Evolutionary conservation across 2,113 vertebrate genomes (phyloP).

Genomic region (Australoheros scitulus): DNA sequence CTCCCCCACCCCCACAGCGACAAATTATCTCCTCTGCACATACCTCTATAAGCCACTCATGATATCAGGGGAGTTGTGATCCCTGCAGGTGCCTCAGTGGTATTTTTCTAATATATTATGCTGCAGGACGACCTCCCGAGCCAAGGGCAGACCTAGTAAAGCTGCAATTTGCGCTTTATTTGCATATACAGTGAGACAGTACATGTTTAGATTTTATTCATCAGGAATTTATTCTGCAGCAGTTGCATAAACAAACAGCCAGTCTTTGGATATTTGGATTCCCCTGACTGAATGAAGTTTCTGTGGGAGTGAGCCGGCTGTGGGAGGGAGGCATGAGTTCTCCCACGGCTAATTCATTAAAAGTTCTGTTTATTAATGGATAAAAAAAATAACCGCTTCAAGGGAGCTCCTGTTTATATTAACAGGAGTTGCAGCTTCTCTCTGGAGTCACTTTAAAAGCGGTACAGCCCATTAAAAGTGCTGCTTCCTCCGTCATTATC

Average conservation of each 20-base stretch:
- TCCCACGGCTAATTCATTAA: background rate
- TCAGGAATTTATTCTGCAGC: background rate
- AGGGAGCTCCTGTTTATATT: background rate
- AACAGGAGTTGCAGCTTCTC: background rate
- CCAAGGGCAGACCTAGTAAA: background rate
- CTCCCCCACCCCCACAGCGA: background rate
- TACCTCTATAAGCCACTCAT: constrained; percentile 1
- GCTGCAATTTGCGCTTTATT: background rate
- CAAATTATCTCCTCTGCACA: constrained; percentile 24
- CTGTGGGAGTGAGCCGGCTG: too few relatives aligned
- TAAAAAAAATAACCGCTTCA: background rate
- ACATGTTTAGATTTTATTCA: background rate
- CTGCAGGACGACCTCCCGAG: background rate
- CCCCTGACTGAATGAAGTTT: background rate
- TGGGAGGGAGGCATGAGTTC: background rate
- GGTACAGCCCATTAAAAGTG: background rate
- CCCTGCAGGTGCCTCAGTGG: background rate
- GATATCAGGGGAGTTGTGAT: constrained; percentile 1
- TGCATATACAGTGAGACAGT: background rate
- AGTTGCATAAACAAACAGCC: background rate
- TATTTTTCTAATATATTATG: background rate
- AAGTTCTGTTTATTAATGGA: background rate
- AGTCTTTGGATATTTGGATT: background rate
- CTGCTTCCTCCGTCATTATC: background rate
- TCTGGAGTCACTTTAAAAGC: constrained; percentile 2